Conservation (phyloP, 2,888 invertebrate genomes). For the Pemphredon lugubris region DNA sequence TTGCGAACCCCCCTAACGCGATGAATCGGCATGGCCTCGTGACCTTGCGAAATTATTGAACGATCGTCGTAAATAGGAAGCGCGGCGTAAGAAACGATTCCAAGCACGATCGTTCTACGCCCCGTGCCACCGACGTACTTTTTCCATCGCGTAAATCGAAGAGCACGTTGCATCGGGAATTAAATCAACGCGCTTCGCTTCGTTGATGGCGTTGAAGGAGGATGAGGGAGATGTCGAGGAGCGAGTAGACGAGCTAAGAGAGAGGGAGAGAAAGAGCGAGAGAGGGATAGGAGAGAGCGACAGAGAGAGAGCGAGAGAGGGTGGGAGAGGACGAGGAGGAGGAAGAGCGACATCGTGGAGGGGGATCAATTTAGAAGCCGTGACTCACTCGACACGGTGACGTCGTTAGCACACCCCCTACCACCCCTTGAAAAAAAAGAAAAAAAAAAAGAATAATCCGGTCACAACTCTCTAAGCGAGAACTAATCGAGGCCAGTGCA, state of each 20-base stretch:
- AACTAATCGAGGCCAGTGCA: conserved; percentile 63
- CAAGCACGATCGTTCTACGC: conserved; percentile 28
- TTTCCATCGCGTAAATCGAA: conserved; percentile 35
- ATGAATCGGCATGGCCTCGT: conserved; percentile 38
- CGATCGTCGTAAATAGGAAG: conserved; percentile 21
- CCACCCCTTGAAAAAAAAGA: conserved; percentile 28
- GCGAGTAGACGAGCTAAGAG: not conserved
- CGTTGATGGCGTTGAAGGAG: conserved; percentile 34
- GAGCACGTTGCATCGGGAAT: conserved; percentile 45
- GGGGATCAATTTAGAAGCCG: conserved; percentile 64
- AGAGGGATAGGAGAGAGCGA: conserved; percentile 13
- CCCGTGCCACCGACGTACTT: conserved; percentile 23
- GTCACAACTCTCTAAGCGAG: conserved; percentile 59
- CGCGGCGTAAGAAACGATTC: conserved; percentile 22
- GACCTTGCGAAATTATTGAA: conserved; percentile 63
- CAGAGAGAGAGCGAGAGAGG: conserved; percentile 4
- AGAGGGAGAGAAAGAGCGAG: not conserved
- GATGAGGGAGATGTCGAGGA: conserved; percentile 22
- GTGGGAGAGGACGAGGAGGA: conserved; percentile 28
- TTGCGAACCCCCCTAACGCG: conserved; percentile 17
- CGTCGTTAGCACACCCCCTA: conserved; percentile 60
- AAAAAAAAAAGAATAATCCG: conserved; percentile 49
- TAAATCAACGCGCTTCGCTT: conserved; percentile 36
- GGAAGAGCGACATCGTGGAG: conserved; percentile 35
- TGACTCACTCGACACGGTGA: conserved; percentile 66